Base-by-base conservation (phyloP, 2,797 vertebrate species). In the Brachyalestes nurse region DNA sequence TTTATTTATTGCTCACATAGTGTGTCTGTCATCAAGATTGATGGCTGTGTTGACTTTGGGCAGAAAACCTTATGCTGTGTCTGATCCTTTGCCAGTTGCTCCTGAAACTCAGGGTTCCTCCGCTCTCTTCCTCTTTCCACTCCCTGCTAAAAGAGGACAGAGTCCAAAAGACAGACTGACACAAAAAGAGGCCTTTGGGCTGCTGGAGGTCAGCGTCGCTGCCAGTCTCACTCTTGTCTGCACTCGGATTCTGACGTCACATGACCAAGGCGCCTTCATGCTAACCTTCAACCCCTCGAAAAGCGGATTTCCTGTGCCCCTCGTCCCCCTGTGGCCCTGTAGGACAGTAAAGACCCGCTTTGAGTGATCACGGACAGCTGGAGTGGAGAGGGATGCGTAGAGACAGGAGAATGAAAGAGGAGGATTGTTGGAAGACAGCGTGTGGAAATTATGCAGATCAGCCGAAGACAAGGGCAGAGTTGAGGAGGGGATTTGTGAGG, bases 331-430 rank as follows among this genome's bases (percentile, higher is more conserved):
- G 71, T 78, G 86, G 57, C 75, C 82, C 71, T 84, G 75, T 86
- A 85, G 60, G 6, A 73, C 87, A 92, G 86, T 89, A 95, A 92
- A 95, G 92, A 88, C 86, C 83, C 6, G 91, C 92, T 94, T 94
- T 94, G 92, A 94, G 85, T 74, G 38, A 72, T 83, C 42, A 12
- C 55, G 47, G 86, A 85, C 91, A 92, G 91, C 92, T 92, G 92
- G 89, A 86, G 66, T 28, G 60, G 81, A 78, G 81, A 83, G 78
- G 81, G 84, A 71, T 78, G 83, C 85, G 79, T 2, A 19, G 82
- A 86, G 85, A 84, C 77, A 25, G 61, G 73, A 67, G 53, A 80
- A 89, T 93, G 90, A 94, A 94, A 93, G 92, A 83, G 86, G 2
- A 84, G 81, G 75, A 87, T 94, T 95, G 93, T 94, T 91, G 83